A percentile compares a stretch with the other conserved stretches of the same genome.
These are phyloP conservation scores for Microchirus variegatus DNA, from an alignment of 2,797 vertebrate species.

Conservation along the genomic window DNA sequence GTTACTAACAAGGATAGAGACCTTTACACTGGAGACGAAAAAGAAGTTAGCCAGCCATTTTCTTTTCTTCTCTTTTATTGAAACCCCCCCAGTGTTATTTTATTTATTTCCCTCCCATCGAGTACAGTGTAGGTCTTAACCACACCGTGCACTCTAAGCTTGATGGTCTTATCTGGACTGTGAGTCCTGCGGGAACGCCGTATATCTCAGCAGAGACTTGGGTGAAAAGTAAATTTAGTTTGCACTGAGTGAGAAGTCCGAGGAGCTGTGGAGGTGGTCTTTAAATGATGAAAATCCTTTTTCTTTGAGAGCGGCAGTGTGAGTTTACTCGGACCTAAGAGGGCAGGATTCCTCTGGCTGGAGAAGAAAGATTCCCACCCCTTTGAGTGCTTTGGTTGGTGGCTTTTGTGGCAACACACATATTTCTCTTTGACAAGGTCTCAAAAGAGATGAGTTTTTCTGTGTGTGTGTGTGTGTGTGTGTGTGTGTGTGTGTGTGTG, in stretches of 20 bases:
- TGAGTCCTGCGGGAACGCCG: constrained; percentile 33
- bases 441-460: constrained; percentile 38
- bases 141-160: constrained; percentile 26
- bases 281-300: constrained; percentile 54
- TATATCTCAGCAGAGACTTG: constrained; percentile 31
- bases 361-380: constrained; percentile 22
- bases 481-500: constrained; percentile 19
- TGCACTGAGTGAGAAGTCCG: constrained; percentile 41
- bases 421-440: constrained; percentile 48
- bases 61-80: constrained; percentile 16
- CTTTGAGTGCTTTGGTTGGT: constrained; percentile 32
- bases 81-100: constrained; percentile 24
- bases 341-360: constrained; percentile 34
- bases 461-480: constrained; percentile 15
- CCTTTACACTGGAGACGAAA: constrained; percentile 49
- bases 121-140: constrained; percentile 41
- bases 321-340: constrained; percentile 27
- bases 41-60: constrained; percentile 35
- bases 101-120: constrained; percentile 14
- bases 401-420: constrained; percentile 39
- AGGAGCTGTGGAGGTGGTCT: constrained; percentile 35
- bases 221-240: constrained; percentile 60
- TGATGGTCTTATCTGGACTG: constrained; percentile 46
- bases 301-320: constrained; percentile 44
- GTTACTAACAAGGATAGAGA: constrained; percentile 62